phyloP scores from a whole-genome alignment of 1,140 invertebrate genomes.

The Cepaea nemoralis region DNA sequence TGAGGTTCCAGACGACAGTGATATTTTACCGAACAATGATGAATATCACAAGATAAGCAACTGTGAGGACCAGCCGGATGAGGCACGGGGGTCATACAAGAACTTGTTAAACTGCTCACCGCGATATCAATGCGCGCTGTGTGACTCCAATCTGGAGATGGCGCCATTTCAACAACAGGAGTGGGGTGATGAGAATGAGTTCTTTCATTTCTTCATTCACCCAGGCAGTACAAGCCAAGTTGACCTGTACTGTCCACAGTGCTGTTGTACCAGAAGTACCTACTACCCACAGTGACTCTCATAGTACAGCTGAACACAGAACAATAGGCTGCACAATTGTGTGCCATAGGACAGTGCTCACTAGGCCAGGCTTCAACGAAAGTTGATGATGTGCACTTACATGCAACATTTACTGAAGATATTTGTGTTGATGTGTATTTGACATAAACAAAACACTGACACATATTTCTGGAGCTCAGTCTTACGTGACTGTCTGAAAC shows the following conservation, averaged over 20 bases:
- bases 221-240: neutral
- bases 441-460: too few relatives aligned
- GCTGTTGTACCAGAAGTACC: neutral
- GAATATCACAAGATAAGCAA: neutral
- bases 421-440: too few relatives aligned
- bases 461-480: too few relatives aligned
- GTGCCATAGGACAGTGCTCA: too few relatives aligned
- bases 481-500: too few relatives aligned
- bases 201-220: neutral
- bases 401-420: too few relatives aligned
- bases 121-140: neutral
- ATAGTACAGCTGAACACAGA: too few relatives aligned
- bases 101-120: neutral
- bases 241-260: constrained; percentile 5
- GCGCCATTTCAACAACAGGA: neutral
- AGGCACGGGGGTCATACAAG: neutral
- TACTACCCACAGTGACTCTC: neutral
- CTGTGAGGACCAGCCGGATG: too few relatives aligned
- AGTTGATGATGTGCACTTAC: too few relatives aligned
- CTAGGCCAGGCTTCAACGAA: too few relatives aligned
- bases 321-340: too few relatives aligned
- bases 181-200: neutral
- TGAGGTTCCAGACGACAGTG: neutral
- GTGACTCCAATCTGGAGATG: constrained; percentile 5
- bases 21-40: neutral